phyloP scores from a whole-genome alignment of 1,140 invertebrate species.

The Ostrea denselamellosa region DNA sequence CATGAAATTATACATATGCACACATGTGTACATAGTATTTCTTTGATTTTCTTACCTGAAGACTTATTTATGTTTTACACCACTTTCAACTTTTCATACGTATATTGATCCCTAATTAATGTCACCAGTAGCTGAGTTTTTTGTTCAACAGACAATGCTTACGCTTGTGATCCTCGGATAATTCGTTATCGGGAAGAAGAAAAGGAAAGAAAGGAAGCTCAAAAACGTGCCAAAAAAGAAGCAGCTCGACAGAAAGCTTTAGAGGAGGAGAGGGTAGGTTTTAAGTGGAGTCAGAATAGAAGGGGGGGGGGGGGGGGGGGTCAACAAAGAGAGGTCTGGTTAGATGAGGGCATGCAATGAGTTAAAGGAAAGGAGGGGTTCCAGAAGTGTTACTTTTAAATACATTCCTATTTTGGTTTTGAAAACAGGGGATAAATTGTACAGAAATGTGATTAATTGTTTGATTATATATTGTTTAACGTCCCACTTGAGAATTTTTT shows the following conservation, averaged over 20 bases:
- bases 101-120: no score
- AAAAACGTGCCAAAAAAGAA: conserved; percentile 94
- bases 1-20: no score
- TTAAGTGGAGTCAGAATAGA: neutral
- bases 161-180: conserved; percentile 95
- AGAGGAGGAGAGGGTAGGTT: conserved; percentile 86
- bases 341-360: neutral
- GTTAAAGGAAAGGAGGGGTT: neutral
- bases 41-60: no score
- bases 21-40: no score
- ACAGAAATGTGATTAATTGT: no score
- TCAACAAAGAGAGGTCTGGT: neutral
- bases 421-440: no score
- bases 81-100: no score
- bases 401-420: no score
- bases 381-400: neutral
- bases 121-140: no score
- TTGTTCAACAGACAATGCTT: conserved; percentile 89
- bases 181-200: conserved; percentile 95
- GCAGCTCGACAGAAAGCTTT: conserved; percentile 85
- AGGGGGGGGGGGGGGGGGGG: neutral
- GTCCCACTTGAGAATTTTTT: no score
- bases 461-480: no score
- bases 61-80: no score
- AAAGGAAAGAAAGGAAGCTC: conserved; percentile 92